phyloP scores from a whole-genome alignment of 2,113 vertebrate species.

The Apus apus region DNA sequence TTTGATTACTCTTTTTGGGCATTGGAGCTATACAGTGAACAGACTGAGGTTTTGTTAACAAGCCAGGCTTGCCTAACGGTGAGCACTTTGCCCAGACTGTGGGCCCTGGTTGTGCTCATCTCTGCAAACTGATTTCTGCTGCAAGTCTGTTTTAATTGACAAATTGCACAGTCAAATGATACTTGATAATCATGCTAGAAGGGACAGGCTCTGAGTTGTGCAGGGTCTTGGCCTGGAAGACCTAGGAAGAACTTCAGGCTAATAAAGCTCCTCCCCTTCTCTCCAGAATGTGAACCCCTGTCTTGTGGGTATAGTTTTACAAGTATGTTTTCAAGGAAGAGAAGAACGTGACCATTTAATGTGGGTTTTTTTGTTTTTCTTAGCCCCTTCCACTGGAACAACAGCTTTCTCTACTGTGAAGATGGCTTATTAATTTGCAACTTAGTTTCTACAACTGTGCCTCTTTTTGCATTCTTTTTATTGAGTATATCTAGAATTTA shows the following conservation, averaged over 20 bases:
- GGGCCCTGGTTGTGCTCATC: neutral
- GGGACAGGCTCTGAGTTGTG: neutral
- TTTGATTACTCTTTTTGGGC: neutral
- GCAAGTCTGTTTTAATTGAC: neutral
- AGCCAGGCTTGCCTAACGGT: neutral
- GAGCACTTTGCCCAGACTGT: neutral
- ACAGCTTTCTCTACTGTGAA: neutral
- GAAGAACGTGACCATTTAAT: neutral
- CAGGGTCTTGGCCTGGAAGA: neutral
- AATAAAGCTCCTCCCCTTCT: neutral
- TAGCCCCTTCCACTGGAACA: neutral
- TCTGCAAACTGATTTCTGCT: neutral
- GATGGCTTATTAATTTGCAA: neutral
- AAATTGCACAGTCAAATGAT: neutral
- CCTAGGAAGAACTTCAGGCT: neutral
- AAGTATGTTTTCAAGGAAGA: neutral
- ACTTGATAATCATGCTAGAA: neutral
- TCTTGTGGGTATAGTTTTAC: too few relatives aligned
- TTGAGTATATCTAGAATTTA: neutral
- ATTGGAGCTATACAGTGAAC: neutral
- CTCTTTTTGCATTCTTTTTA: neutral
- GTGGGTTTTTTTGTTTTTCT: neutral
- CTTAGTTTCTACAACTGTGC: neutral
- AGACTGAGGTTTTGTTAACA: neutral
- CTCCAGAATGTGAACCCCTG: rapidly evolving